A percentile compares a stretch with the other conserved stretches of the same genome.
Evolutionary conservation across 2,797 vertebrate genomes (phyloP).

Genomic region (Manis pentadactyla): DNA sequence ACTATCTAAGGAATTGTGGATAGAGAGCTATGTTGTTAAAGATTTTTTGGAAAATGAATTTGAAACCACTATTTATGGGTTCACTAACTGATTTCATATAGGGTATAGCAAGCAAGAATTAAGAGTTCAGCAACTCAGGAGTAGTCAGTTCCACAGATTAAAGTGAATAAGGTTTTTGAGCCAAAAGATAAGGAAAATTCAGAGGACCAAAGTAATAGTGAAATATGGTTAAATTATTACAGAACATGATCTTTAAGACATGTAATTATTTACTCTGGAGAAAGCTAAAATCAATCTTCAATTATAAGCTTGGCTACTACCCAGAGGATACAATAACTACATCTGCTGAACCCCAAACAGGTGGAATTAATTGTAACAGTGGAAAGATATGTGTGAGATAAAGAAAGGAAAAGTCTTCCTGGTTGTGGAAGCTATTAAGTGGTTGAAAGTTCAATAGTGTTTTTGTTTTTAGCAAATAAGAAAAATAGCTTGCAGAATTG

Average conservation of each 20-base stretch:
- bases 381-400: conserved; percentile 49
- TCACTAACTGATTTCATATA: background rate
- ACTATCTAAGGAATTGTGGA: background rate
- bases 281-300: conserved; percentile 42
- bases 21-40: background rate
- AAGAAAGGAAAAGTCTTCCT: conserved; percentile 30
- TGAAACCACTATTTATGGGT: background rate
- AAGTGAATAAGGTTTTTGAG: background rate
- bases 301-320: conserved; percentile 42
- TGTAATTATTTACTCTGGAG: conserved; percentile 24
- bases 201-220: background rate
- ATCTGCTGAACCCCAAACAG: background rate
- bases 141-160: background rate
- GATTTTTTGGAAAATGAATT: background rate
- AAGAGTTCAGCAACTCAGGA: background rate
- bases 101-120: background rate
- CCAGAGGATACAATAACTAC: background rate
- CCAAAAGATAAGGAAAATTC: conserved; percentile 37
- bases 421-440: background rate
- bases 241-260: background rate
- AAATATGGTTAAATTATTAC: background rate
- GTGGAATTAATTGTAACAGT: conserved; percentile 44
- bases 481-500: background rate
- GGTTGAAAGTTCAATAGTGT: background rate
- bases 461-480: conserved; percentile 57